phyloP scores from a whole-genome alignment of 30 jellyfish, hydroid and myxozoan species.

The Pelagia noctiluca region DNA sequence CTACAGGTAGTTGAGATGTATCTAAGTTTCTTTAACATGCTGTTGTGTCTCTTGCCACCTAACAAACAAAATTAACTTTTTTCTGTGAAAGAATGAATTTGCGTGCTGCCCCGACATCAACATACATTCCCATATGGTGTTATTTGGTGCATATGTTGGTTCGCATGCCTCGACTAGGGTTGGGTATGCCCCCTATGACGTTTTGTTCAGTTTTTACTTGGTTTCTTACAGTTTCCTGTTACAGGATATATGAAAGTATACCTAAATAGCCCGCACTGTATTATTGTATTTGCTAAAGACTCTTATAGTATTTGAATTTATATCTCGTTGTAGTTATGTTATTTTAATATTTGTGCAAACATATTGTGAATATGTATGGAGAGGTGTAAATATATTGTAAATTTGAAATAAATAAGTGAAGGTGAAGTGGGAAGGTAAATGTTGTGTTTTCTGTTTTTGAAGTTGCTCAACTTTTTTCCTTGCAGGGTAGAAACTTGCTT shows the following conservation, averaged over 20 bases:
- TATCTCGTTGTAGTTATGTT: conserved; percentile 7
- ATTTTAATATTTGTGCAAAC: conserved; percentile 24
- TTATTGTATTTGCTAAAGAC: neutral
- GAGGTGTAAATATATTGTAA: conserved; percentile 63
- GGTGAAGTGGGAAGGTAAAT: no score
- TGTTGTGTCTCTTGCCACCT: no score
- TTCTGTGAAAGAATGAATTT: no score
- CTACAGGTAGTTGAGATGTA: no score
- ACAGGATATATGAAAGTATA: neutral
- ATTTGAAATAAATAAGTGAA: conserved; percentile 39
- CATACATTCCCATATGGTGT: no score
- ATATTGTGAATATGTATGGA: conserved; percentile 61
- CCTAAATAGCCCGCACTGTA: neutral
- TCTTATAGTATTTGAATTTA: neutral
- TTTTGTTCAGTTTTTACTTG: neutral
- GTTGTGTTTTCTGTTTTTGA: no score
- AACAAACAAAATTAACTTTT: no score
- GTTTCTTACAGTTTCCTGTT: neutral
- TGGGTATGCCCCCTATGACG: neutral
- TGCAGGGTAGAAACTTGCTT: no score
- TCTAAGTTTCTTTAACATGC: no score
- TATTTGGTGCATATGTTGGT: neutral
- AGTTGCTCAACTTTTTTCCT: no score
- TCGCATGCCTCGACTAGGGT: neutral
- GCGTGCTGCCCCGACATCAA: no score